These are phyloP conservation scores for Pimephales promelas DNA, from an alignment of 2,113 vertebrate genomes.

Conservation along the genomic window DNA sequence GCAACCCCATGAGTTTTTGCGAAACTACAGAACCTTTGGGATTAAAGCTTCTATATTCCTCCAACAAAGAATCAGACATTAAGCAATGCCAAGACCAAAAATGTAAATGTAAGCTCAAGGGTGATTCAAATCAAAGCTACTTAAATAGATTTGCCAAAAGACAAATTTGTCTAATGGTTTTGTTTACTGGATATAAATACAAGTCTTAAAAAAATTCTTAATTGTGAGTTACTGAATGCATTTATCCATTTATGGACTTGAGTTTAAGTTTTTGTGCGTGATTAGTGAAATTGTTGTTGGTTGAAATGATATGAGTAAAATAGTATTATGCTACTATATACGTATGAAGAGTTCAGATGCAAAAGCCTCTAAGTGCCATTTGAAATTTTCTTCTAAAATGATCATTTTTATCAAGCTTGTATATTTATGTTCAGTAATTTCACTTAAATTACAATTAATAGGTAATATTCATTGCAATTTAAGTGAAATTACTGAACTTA, in stretches of 20 bases:
- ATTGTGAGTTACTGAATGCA: background rate
- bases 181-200: background rate
- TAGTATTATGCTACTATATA: background rate
- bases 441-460: too few relatives aligned
- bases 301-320: background rate
- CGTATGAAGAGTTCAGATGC: too few relatives aligned
- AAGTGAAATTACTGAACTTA: too few relatives aligned
- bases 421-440: too few relatives aligned
- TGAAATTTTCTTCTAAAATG: too few relatives aligned
- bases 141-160: background rate
- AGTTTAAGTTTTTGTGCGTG: background rate
- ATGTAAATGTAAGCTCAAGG: background rate
- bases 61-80: background rate
- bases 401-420: too few relatives aligned
- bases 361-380: too few relatives aligned
- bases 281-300: background rate
- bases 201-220: background rate
- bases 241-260: background rate
- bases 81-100: background rate
- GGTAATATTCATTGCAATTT: too few relatives aligned
- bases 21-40: background rate
- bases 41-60: background rate
- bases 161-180: background rate
- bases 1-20: too few relatives aligned
- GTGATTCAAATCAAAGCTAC: background rate